A percentile compares a stretch with the other conserved stretches of the same genome.
Evolutionary conservation across 2,888 invertebrate genomes (phyloP).

Genomic region (Drosophila percnosoma): DNA sequence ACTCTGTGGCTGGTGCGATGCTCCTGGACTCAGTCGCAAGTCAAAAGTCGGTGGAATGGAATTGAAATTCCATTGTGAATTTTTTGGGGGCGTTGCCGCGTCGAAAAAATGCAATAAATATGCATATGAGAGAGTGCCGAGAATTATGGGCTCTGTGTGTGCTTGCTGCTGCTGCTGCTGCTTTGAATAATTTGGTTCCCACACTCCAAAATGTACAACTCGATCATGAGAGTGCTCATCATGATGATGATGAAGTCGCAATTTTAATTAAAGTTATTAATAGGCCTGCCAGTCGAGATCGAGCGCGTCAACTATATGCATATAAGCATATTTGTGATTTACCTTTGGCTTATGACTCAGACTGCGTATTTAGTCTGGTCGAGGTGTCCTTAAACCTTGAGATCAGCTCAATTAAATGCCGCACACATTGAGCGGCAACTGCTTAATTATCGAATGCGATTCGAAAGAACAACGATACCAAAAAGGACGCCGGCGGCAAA

Average conservation of each 20-base stretch:
- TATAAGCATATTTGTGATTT: constrained; percentile 47
- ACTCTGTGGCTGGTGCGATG: neutral
- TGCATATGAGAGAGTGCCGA: constrained; percentile 81
- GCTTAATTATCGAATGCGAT: constrained; percentile 73
- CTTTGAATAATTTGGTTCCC: constrained; percentile 84
- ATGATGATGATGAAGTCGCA: constrained; percentile 40
- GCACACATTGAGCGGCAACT: constrained; percentile 79
- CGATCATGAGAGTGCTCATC: constrained; percentile 6
- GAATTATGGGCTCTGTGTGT: constrained; percentile 50
- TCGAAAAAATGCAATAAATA: constrained; percentile 84
- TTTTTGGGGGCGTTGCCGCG: constrained; percentile 83
- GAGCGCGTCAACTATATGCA: constrained; percentile 30
- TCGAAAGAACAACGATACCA: constrained; percentile 27
- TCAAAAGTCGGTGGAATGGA: constrained; percentile 74
- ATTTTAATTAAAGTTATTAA: constrained; percentile 83
- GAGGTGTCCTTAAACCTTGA: constrained; percentile 61
- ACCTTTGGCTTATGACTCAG: constrained; percentile 30
- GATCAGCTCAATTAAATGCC: constrained; percentile 71
- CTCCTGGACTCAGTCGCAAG: constrained; percentile 21
- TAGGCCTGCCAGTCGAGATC: constrained; percentile 62
- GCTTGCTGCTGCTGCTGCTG: constrained; percentile 27
- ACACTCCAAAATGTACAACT: constrained; percentile 58
- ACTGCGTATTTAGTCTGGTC: constrained; percentile 7
- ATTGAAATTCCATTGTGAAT: constrained; percentile 83
- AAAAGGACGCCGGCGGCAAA: constrained; percentile 56